These are phyloP conservation scores for Myocastor coypus DNA, from an alignment of 2,113 vertebrate genomes.

Conservation along the genomic window DNA sequence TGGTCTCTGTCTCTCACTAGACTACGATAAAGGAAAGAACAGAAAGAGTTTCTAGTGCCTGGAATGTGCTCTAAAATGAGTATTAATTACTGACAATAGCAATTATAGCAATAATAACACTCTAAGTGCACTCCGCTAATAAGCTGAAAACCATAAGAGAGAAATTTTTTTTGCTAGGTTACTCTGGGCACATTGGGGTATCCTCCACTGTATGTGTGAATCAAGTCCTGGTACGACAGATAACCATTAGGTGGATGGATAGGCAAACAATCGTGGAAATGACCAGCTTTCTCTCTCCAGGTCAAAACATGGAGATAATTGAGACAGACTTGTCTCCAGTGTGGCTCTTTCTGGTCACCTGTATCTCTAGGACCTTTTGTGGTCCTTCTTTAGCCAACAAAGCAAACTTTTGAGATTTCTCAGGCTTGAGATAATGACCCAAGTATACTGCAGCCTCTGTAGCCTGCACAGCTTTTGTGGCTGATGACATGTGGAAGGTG, in stretches of 20 bases:
- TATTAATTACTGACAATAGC: neutral
- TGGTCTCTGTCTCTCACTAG: neutral
- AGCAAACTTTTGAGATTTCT: neutral
- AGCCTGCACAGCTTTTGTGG: neutral
- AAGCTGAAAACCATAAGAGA: neutral
- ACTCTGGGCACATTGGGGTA: neutral
- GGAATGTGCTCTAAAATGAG: neutral
- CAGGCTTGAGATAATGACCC: conserved; percentile 2
- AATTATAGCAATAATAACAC: neutral
- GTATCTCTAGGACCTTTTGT: neutral
- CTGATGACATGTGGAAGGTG: neutral
- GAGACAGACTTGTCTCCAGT: neutral
- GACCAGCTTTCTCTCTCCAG: neutral
- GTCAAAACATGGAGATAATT: neutral
- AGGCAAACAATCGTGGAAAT: neutral
- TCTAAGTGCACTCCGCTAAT: neutral
- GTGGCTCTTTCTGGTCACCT: neutral
- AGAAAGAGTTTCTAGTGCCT: neutral
- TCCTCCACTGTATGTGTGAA: neutral
- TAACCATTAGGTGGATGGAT: neutral
- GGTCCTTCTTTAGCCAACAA: neutral
- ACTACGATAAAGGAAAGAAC: neutral
- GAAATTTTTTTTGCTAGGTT: neutral
- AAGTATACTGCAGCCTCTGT: neutral
- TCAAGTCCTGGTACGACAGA: neutral